Base-by-base conservation (phyloP, 2,797 vertebrate genomes). In the Peromyscus aztecus region DNA sequence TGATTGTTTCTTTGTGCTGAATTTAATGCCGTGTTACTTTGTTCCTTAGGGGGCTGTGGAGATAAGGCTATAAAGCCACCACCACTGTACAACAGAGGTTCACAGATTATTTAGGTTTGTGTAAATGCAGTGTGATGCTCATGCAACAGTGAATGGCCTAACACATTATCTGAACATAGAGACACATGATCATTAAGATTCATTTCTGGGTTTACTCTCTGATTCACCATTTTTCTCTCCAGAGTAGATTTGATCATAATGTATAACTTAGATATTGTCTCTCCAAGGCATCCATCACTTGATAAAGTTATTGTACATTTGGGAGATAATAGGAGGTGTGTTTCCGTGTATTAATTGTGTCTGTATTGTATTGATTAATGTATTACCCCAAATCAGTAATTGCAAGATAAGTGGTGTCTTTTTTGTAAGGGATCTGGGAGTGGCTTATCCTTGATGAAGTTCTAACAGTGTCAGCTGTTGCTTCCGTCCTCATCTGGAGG, bases 121-220 rank as follows among this genome's bases (percentile, higher is more conserved):
- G 11, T 94, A 21, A 34, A 6, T 27, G 6, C 9, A 43, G 2
- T 27, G 5, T 65, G 17, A 13, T 46, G 43, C 31, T 75, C 43
- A 52, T 87, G 67, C 29, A 63, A 2, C 29, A 17, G 10, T 27
- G 34, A 73, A 76, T 43, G 83, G 49, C 13, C 29, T 89, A 73
- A 75, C 19, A 34, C 1, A 27, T 80, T 80, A 75, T 49, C 65
- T 61, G 37, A n/a, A 37, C 10, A 59, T 46, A 43, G 75, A 23
- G 12, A 57, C 29, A 69, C 17, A 23, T 34, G 29, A 87, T 34
- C 43, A 69, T 89, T 46, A 81, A 88, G 81, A 75, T 95, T 84
- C 14, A 76, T 61, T 91, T 94, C 31, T 85, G 37, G n/a, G 31
- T 37, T 93, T 94, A 29, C 23, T 92, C 85, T 87, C 85, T 87